These are phyloP conservation scores for Ianthella basta DNA, from an alignment of 37 sponge, comb jelly and placozoan genomes.

Conservation along the genomic window DNA sequence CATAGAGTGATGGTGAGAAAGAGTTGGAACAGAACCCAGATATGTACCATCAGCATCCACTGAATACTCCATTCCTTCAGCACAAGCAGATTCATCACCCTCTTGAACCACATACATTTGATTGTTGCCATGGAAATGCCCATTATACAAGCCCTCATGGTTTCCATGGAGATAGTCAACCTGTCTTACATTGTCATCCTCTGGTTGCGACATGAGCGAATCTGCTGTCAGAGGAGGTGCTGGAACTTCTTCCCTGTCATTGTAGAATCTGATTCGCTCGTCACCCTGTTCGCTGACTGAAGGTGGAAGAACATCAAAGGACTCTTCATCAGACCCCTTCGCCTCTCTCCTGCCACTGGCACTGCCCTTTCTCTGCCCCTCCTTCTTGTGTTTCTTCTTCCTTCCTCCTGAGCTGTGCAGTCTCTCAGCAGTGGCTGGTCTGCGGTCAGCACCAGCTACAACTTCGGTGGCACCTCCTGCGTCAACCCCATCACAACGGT, in stretches of 20 bases:
- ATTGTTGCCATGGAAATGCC: no score
- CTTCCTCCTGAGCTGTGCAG: no score
- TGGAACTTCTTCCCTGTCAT: background rate
- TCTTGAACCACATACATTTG: no score
- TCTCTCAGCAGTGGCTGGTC: background rate
- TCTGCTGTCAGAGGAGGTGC: background rate
- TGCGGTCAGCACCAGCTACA: background rate
- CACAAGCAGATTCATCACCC: no score
- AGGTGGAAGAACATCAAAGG: background rate
- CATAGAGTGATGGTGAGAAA: background rate
- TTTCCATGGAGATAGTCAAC: no score
- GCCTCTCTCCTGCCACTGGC: background rate
- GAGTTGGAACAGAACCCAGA: background rate
- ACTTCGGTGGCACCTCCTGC: background rate
- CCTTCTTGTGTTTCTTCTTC: background rate
- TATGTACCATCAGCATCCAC: background rate
- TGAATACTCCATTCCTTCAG: no score
- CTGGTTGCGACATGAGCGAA: background rate
- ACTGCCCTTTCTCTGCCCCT: background rate
- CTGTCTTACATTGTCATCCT: no score
- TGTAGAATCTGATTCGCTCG: constrained; percentile 16
- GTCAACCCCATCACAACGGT: background rate
- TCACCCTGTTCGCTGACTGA: background rate
- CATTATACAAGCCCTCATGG: no score
- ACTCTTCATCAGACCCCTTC: background rate